Percentiles rank a stretch among this genome's conserved stretches.
These are phyloP conservation scores for Hypsopygia costalis DNA, from an alignment of 2,888 invertebrate species.

Conservation along the genomic window DNA sequence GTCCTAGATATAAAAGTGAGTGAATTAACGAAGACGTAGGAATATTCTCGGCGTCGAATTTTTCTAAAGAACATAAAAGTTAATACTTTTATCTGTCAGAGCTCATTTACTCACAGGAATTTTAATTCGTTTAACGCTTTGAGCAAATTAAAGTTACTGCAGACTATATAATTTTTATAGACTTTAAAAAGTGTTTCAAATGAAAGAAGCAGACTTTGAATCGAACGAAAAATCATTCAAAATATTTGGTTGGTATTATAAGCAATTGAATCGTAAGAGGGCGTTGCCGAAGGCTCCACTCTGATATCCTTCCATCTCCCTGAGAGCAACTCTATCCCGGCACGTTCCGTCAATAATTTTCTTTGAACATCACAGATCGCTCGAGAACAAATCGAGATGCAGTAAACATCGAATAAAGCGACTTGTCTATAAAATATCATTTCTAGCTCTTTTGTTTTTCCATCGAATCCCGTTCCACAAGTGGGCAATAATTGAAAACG, in stretches of 20 bases:
- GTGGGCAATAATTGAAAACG: conserved; percentile 81
- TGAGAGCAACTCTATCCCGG: conserved; percentile 51
- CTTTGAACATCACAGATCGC: conserved; percentile 70
- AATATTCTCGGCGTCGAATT: conserved; percentile 26
- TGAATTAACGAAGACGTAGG: conserved; percentile 21
- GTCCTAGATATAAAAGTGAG: conserved; percentile 18
- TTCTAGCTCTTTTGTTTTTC: conserved; percentile 75
- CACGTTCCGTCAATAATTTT: conserved; percentile 78
- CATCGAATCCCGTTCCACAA: conserved; percentile 75
- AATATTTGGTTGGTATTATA: conserved; percentile 40
- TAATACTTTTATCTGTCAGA: conserved; percentile 64
- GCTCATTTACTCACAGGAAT: conserved; percentile 62
- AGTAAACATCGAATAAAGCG: conserved; percentile 75
- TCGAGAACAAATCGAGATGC: conserved; percentile 70
- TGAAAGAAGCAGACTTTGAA: conserved; percentile 30
- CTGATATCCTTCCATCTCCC: conserved; percentile 40
- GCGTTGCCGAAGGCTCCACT: conserved; percentile 38
- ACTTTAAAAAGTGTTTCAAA: conserved; percentile 49
- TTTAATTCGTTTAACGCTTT: conserved; percentile 65
- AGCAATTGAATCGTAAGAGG: conserved; percentile 45
- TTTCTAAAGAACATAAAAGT: conserved; percentile 49
- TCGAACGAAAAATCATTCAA: conserved; percentile 30
- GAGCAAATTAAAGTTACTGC: conserved; percentile 59
- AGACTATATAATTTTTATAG: conserved; percentile 60
- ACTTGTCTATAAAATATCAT: conserved; percentile 77